Evolutionary conservation across 2,113 vertebrate genomes (phyloP), one percentile per base, ranked within the genome.

Genomic region (Macrotis lagotis): DNA sequence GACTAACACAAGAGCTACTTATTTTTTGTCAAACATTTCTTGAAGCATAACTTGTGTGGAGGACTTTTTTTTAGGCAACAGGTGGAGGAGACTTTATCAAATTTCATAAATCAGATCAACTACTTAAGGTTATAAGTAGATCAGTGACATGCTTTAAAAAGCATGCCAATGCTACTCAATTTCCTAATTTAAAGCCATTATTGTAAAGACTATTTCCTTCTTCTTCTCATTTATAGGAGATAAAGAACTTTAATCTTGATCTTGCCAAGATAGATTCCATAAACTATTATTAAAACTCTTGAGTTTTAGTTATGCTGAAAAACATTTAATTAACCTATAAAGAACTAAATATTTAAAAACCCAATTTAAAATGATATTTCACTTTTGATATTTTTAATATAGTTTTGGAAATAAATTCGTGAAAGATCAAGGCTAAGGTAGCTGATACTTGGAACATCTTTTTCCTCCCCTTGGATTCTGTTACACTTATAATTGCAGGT

Each of bases 321-420:
- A 0, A 12, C 0, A 26, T 0, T 0, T 0, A 1, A 59, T 28
- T 47, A 22, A 3, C 22, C 0, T 3, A 3, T 1, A 25, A 83
- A 24, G n/a, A 6, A 8, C 16, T 22, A 24, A 44, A 83, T 44
- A 83, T 83, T 83, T 6, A n/a, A n/a, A 74, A 74, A 83, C 94
- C 93, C 6, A 96, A 12, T 88, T 91, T 55, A 90, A 90, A 49
- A 0, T n/a, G n/a, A n/a, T 91, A 91, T 95, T 55, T 96, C 92
- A 92, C 66, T 26, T 92, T 5, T 19, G 91, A 0, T 74, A 90
- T 59, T 25, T 96, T 94, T 95, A 91, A 48, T 66, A 28, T 47
- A 0, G 52, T 88, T 95, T 2, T 28, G 8, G 48, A 53, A 16
- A 53, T 3, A 91, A 31, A 90, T 83, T 91, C 96, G 92, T 93